Conservation (phyloP, 2,797 vertebrate genomes). For the Adrianichthys oophorus region DNA sequence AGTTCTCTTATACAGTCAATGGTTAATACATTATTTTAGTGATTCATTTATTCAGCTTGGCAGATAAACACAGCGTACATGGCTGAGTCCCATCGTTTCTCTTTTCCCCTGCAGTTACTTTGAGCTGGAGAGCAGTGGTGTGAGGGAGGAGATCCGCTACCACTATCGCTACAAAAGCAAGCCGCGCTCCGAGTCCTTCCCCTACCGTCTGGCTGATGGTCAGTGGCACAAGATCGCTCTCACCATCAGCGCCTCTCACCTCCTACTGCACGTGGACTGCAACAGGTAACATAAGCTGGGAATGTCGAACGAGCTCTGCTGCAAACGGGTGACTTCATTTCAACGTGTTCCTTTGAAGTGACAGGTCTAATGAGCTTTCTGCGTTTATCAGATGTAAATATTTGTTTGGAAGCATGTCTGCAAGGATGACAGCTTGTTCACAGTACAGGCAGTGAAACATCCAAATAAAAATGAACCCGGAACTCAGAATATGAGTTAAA, state of each 20-base stretch:
- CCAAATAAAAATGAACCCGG: conserved; percentile 40
- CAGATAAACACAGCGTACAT: no score
- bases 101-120: conserved; percentile 83
- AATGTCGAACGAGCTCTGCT: conserved; percentile 6
- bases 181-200: conserved; percentile 87
- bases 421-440: conserved; percentile 45
- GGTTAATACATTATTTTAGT: no score
- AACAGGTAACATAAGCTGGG: conserved; percentile 82
- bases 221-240: conserved; percentile 91
- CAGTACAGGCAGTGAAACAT: conserved; percentile 17
- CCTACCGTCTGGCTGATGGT: conserved; percentile 91
- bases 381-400: conserved; percentile 46
- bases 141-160: conserved; percentile 91
- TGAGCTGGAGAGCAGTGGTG: conserved; percentile 93
- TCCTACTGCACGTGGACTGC: conserved; percentile 91
- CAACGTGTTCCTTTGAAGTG: conserved; percentile 27
- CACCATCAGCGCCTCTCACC: conserved; percentile 87
- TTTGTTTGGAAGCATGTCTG: conserved; percentile 34
- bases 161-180: conserved; percentile 88
- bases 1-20: no score
- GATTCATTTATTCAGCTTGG: no score
- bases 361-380: conserved; percentile 51
- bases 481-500: neutral
- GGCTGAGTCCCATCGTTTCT: neutral
- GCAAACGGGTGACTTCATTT: conserved; percentile 28